Conservation (phyloP, 2,113 vertebrate genomes). For the Ovis aries region DNA sequence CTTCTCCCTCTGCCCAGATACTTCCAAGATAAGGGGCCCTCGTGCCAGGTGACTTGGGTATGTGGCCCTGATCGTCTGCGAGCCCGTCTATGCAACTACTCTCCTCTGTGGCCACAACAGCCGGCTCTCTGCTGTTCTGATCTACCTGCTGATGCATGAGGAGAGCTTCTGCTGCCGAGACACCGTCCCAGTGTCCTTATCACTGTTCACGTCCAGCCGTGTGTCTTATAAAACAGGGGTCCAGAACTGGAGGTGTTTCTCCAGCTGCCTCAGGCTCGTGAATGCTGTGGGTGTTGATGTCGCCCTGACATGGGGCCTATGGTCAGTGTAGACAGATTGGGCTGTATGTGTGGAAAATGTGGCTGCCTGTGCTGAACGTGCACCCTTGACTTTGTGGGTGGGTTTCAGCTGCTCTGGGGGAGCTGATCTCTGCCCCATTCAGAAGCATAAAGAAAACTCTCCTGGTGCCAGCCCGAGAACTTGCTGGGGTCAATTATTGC, state of each 20-base stretch:
- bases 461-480: neutral
- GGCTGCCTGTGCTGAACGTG: neutral
- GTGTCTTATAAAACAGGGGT: neutral
- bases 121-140: neutral
- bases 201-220: neutral
- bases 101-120: neutral
- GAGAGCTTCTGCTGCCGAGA: neutral
- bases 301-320: neutral
- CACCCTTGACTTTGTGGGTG: neutral
- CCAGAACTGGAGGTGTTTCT: neutral
- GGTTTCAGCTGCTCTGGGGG: neutral
- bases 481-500: neutral
- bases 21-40: neutral
- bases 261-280: neutral
- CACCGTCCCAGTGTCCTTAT: neutral
- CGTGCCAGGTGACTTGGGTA: neutral
- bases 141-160: rapidly evolving
- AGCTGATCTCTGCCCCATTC: neutral
- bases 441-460: neutral
- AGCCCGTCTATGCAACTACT: neutral
- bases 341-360: neutral
- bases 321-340: neutral
- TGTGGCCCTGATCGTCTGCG: neutral
- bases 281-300: neutral
- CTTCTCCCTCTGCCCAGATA: neutral